phyloP scores from a whole-genome alignment of 2,888 invertebrate genomes.

The Drosophila sordidula region DNA sequence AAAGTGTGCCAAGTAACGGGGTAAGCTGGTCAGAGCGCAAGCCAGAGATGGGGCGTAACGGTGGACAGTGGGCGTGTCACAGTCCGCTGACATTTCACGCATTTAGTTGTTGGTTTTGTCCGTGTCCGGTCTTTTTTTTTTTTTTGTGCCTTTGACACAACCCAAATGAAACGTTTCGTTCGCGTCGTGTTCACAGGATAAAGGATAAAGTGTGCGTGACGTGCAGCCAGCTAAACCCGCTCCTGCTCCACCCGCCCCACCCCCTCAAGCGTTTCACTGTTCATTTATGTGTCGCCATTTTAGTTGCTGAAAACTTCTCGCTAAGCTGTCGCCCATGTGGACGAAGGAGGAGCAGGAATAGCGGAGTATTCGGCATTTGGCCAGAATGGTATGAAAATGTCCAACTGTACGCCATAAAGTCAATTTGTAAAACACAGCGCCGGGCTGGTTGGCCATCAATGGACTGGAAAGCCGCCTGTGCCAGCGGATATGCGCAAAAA shows the following conservation, averaged over 20 bases:
- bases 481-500: slow-evolving; percentile 45
- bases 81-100: slow-evolving; percentile 52
- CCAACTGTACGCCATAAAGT: slow-evolving; percentile 65
- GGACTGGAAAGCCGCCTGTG: slow-evolving; percentile 63
- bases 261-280: slow-evolving; percentile 32
- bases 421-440: slow-evolving; percentile 66
- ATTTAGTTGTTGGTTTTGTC: slow-evolving; percentile 46
- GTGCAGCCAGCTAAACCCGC: slow-evolving; percentile 43
- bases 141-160: slow-evolving; percentile 61
- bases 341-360: not conserved
- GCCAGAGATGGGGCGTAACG: not conserved
- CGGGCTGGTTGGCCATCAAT: slow-evolving; percentile 65
- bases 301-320: slow-evolving; percentile 63
- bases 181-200: slow-evolving; percentile 38
- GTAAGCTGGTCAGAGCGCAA: not conserved
- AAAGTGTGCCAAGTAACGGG: slow-evolving; percentile 36
- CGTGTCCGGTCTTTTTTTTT: slow-evolving; percentile 36
- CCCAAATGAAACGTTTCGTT: slow-evolving; percentile 61
- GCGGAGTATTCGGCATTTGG: not conserved
- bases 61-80: slow-evolving; percentile 27
- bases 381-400: slow-evolving; percentile 18
- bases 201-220: slow-evolving; percentile 70
- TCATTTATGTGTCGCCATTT: slow-evolving; percentile 69
- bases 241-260: not conserved
- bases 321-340: slow-evolving; percentile 52